These are phyloP conservation scores for Homarus gammarus DNA, from an alignment of 2,888 invertebrate genomes.

Conservation along the genomic window DNA sequence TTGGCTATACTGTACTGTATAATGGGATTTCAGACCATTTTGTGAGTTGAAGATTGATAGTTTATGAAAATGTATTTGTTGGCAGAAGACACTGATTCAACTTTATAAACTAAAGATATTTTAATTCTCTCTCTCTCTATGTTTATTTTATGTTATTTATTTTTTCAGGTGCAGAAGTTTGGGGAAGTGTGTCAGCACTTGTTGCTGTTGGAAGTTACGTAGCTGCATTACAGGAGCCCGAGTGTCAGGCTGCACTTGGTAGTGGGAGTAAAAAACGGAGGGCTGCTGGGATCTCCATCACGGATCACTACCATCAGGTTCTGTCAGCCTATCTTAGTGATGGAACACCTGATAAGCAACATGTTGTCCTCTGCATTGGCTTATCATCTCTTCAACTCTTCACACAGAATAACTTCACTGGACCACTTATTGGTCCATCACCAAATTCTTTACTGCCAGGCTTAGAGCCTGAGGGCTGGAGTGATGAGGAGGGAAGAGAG, in stretches of 20 bases:
- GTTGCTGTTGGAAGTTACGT: conserved; percentile 74
- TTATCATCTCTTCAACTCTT: conserved; percentile 68
- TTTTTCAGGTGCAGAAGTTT: conserved; percentile 33
- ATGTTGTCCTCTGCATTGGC: conserved; percentile 68
- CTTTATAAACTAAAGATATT: too few relatives aligned
- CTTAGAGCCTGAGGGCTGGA: conserved; percentile 36
- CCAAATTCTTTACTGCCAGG: conserved; percentile 56
- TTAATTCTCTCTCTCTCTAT: too few relatives aligned
- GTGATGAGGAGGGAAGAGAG: conserved; percentile 27
- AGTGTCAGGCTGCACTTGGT: conserved; percentile 58
- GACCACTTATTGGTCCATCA: conserved; percentile 71
- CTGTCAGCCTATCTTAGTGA: conserved; percentile 19
- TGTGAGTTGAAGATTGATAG: too few relatives aligned
- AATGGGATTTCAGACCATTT: too few relatives aligned
- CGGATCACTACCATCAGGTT: conserved; percentile 33
- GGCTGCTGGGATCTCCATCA: background rate
- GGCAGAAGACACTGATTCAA: too few relatives aligned
- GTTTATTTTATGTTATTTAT: too few relatives aligned
- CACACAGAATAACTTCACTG: conserved; percentile 73
- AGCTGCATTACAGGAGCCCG: conserved; percentile 56
- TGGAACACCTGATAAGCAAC: conserved; percentile 46
- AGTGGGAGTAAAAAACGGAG: background rate
- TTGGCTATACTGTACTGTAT: too few relatives aligned
- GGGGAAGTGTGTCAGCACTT: conserved; percentile 47
- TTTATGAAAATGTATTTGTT: too few relatives aligned